phyloP scores from a whole-genome alignment of 2,797 vertebrate species.

The Columba guinea region DNA sequence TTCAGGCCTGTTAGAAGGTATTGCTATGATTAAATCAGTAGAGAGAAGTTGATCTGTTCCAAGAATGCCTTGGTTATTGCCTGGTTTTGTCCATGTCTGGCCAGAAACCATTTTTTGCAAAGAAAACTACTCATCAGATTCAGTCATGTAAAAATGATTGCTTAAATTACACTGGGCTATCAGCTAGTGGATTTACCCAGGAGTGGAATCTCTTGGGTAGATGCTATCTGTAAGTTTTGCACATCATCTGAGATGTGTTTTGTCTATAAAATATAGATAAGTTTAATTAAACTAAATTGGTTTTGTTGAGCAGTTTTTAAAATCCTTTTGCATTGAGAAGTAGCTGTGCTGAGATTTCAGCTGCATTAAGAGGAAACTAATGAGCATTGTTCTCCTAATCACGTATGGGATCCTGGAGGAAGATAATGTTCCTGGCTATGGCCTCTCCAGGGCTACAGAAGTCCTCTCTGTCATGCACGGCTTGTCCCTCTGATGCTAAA shows the following conservation, averaged over 20 bases:
- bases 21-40: neutral
- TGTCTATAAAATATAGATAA: slow-evolving; percentile 69
- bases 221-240: slow-evolving; percentile 62
- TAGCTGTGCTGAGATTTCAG: slow-evolving; percentile 26
- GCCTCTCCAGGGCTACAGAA: neutral
- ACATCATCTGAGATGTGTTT: slow-evolving; percentile 59
- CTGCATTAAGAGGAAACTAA: neutral
- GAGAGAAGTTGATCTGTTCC: slow-evolving; percentile 11
- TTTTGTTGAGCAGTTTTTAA: slow-evolving; percentile 64
- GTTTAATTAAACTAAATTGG: slow-evolving; percentile 75
- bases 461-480: neutral
- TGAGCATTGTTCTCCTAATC: slow-evolving; percentile 3
- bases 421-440: neutral
- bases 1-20: slow-evolving; percentile 22
- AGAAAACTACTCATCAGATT: slow-evolving; percentile 60
- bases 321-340: slow-evolving; percentile 29
- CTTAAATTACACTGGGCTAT: slow-evolving; percentile 47
- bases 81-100: slow-evolving; percentile 41
- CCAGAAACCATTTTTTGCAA: slow-evolving; percentile 13
- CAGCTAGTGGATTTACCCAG: slow-evolving; percentile 1
- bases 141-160: slow-evolving; percentile 61
- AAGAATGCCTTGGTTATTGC: slow-evolving; percentile 1
- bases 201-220: slow-evolving; percentile 62
- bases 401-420: neutral
- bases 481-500: neutral